phyloP scores from a whole-genome alignment of 2,797 vertebrate species.

The Pelobates cultripes region DNA sequence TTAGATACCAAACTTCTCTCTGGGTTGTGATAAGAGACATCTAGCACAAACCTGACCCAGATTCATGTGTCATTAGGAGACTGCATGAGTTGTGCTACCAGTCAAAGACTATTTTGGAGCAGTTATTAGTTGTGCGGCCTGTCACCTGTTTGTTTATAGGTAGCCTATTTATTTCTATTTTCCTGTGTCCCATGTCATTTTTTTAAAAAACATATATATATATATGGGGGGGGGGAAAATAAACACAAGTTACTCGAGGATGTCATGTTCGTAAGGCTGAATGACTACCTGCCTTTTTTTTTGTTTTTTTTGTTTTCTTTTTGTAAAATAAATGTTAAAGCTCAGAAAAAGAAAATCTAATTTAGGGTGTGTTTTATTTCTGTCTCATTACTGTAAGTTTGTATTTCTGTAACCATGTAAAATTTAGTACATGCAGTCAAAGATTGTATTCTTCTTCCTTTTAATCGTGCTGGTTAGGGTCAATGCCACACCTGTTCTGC shows the following conservation, averaged over 20 bases:
- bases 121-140: conserved; percentile 7
- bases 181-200: conserved; percentile 82
- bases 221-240: conserved; percentile 23
- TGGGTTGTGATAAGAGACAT: background rate
- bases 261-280: conserved; percentile 25
- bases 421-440: too few relatives aligned
- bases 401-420: background rate
- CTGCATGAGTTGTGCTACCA: background rate
- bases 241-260: conserved; percentile 27
- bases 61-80: background rate
- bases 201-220: conserved; percentile 54
- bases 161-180: conserved; percentile 84
- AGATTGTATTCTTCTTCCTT: too few relatives aligned
- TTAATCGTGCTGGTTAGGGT: too few relatives aligned
- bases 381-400: background rate
- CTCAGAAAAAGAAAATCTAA: background rate
- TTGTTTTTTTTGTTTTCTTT: conserved; percentile 7
- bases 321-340: conserved; percentile 54
- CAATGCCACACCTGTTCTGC: too few relatives aligned
- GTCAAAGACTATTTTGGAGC: background rate
- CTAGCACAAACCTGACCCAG: conserved; percentile 16
- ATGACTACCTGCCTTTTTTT: conserved; percentile 25
- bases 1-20: background rate
- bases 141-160: conserved; percentile 70
- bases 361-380: background rate